Percentiles rank a stretch among this genome's conserved stretches.
Conservation (phyloP, 2,113 vertebrate genomes). For the Synchiropus splendidus region DNA sequence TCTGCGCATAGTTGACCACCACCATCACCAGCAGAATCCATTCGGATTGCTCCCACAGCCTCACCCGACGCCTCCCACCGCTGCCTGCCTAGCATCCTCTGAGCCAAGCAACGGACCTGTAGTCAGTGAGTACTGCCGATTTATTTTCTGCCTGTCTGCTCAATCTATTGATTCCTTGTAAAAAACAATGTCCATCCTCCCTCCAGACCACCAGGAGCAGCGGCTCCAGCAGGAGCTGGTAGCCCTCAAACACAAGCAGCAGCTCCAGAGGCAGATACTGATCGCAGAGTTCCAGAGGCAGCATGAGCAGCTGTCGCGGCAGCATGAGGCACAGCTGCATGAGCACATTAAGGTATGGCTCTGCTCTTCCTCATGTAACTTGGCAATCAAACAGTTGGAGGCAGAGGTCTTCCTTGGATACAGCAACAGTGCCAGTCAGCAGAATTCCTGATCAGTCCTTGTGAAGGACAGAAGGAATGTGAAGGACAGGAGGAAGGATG, state of each 20-base stretch:
- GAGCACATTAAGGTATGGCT: constrained; percentile 86
- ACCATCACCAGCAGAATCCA: constrained; percentile 58
- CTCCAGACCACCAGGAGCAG: constrained; percentile 67
- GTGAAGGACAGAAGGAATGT: constrained; percentile 19
- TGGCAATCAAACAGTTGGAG: no score
- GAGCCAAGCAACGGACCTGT: constrained; percentile 44
- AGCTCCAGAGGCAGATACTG: constrained; percentile 93
- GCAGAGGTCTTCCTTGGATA: no score
- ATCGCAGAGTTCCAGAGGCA: constrained; percentile 95
- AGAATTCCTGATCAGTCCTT: constrained; percentile 7
- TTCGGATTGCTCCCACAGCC: constrained; percentile 71
- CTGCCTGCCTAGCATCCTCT: constrained; percentile 15
- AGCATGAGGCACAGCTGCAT: constrained; percentile 91
- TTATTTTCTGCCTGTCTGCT: neutral
- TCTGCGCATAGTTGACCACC: constrained; percentile 83
- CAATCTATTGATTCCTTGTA: neutral
- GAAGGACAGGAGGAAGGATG: constrained; percentile 17
- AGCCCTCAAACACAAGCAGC: constrained; percentile 92
- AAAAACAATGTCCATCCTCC: neutral
- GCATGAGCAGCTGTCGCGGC: constrained; percentile 90
- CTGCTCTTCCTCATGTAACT: neutral
- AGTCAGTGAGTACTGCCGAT: constrained; percentile 45
- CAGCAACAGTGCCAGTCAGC: no score
- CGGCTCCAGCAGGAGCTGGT: constrained; percentile 95
- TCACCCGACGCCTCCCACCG: constrained; percentile 23